Conservation (phyloP, 92 coral and sea anemone genomes). For the Zoanthus sansibaricus region DNA sequence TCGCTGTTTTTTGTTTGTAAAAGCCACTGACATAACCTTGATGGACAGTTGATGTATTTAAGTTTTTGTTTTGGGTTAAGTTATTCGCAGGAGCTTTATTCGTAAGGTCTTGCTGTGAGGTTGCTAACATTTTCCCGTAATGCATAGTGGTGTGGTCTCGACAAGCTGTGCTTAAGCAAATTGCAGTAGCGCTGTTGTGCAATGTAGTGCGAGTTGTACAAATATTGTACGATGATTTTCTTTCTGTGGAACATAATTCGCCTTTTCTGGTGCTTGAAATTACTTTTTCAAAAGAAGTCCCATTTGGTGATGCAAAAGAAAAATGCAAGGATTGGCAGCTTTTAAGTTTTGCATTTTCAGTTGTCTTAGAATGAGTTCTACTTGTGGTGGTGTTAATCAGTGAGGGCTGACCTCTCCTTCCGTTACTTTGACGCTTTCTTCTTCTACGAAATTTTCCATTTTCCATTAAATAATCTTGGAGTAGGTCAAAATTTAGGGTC, state of each 20-base stretch:
- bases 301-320: not conserved
- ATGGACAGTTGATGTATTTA: not conserved
- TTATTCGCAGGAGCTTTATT: not conserved
- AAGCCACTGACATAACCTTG: not conserved
- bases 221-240: not conserved
- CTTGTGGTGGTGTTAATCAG: not conserved
- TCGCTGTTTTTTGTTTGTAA: not conserved
- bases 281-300: not conserved
- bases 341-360: not conserved
- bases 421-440: conserved; percentile 1
- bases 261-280: not conserved
- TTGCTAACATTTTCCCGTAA: not conserved
- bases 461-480: conserved; percentile 9
- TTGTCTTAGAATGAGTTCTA: not conserved
- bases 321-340: not conserved
- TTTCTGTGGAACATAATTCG: not conserved
- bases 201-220: not conserved
- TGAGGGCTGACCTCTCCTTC: not conserved
- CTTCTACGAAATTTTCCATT: conserved; percentile 37
- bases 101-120: not conserved
- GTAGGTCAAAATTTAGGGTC: not conserved
- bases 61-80: not conserved
- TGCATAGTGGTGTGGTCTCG: not conserved
- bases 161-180: not conserved
- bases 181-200: not conserved